A percentile compares a stretch with the other conserved stretches of the same genome.
These are phyloP conservation scores for Cyprinus carpio DNA, from an alignment of 2,113 vertebrate species.

Conservation along the genomic window DNA sequence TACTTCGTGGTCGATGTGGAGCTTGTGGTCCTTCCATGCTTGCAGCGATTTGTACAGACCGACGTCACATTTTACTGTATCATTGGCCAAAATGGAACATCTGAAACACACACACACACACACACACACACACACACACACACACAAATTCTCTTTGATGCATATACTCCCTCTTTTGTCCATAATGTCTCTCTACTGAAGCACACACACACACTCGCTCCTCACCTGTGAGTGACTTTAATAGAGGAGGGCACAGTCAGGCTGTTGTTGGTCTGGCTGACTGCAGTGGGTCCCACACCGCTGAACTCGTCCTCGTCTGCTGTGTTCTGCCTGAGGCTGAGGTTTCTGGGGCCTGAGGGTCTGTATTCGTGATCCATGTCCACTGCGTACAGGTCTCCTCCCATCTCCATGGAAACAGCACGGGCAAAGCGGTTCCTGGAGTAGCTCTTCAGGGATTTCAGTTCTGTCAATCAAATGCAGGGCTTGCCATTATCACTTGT, in stretches of 20 bases:
- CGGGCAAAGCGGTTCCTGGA: slow-evolving; percentile 83
- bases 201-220: slow-evolving; percentile 20
- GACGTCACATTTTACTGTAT: slow-evolving; percentile 87
- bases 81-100: slow-evolving; percentile 89
- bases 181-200: neutral
- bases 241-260: slow-evolving; percentile 78
- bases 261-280: slow-evolving; percentile 64
- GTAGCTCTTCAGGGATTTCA: slow-evolving; percentile 83
- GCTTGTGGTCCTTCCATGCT: slow-evolving; percentile 97
- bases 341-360: slow-evolving; percentile 71
- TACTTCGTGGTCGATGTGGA: slow-evolving; percentile 96
- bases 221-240: slow-evolving; percentile 91
- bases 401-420: slow-evolving; percentile 75
- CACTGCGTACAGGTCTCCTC: slow-evolving; percentile 67
- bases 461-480: slow-evolving; percentile 73
- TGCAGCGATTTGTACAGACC: slow-evolving; percentile 91
- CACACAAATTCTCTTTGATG: neutral
- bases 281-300: slow-evolving; percentile 78
- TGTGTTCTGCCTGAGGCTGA: slow-evolving; percentile 67
- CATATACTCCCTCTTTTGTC: neutral
- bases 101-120: slow-evolving; percentile 67
- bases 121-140: neutral
- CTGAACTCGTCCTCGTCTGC: slow-evolving; percentile 84
- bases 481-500: neutral
- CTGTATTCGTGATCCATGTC: slow-evolving; percentile 70